Percentiles rank a stretch among this genome's conserved stretches.
Conservation (phyloP, 1,140 invertebrate species). For the Eueides isabella region DNA sequence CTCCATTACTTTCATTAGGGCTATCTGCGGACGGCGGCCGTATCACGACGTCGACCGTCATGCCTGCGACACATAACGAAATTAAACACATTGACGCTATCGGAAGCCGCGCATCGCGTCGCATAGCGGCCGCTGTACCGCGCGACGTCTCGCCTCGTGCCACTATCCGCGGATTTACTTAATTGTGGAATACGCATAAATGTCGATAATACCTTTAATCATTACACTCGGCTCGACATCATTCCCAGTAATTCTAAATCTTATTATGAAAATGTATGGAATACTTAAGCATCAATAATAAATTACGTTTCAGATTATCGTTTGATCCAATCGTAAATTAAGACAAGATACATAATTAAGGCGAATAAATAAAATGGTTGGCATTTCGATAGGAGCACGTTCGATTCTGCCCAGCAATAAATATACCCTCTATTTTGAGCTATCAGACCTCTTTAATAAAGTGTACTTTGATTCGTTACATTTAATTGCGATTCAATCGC, state of each 20-base stretch:
- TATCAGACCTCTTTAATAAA: constrained; percentile 78
- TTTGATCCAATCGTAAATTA: constrained; percentile 83
- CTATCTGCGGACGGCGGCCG: constrained; percentile 74
- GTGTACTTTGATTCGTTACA: constrained; percentile 79
- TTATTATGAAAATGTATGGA: constrained; percentile 77
- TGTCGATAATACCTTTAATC: constrained; percentile 78
- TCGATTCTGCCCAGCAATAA: constrained; percentile 70
- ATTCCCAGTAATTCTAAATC: constrained; percentile 76
- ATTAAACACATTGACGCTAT: constrained; percentile 79
- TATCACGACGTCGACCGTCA: constrained; percentile 74
- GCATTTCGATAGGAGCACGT: constrained; percentile 81
- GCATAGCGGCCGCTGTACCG: constrained; percentile 30
- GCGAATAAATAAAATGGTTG: constrained; percentile 82
- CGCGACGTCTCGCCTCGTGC: constrained; percentile 54
- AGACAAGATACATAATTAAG: constrained; percentile 83
- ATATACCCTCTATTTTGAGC: constrained; percentile 71
- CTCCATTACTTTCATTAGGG: constrained; percentile 81
- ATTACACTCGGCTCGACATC: constrained; percentile 59
- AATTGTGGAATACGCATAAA: constrained; percentile 77
- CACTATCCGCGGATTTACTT: constrained; percentile 63
- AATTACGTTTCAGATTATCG: constrained; percentile 81
- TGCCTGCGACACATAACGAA: constrained; percentile 76
- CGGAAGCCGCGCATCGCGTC: constrained; percentile 63
- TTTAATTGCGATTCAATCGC: constrained; percentile 81
- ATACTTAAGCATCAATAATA: constrained; percentile 79